Percentiles rank a stretch among this genome's conserved stretches.
Conservation (phyloP, 53 echinoderm and acorn worm genomes). For the Hippasteria phrygiana region DNA sequence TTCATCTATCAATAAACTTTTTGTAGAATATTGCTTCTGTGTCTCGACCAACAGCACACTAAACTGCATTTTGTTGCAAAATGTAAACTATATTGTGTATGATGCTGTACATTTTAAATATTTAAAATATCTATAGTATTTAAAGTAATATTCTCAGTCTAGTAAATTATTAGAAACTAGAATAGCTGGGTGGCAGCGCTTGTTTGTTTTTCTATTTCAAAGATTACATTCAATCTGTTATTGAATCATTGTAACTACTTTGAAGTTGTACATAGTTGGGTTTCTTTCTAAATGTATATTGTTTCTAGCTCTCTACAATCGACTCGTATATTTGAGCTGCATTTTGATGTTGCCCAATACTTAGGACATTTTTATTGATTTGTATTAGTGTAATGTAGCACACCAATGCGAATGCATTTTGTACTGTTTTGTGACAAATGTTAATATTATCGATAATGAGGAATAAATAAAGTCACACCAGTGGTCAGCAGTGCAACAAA, state of each 20-base stretch:
- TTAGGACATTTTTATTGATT: slow-evolving; percentile 38
- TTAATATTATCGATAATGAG: slow-evolving; percentile 21
- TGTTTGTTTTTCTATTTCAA: slow-evolving; percentile 29
- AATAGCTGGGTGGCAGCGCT: slow-evolving; percentile 40
- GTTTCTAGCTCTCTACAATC: slow-evolving; percentile 2
- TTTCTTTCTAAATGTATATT: slow-evolving; percentile 16
- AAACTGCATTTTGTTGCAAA: not conserved
- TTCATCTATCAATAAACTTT: no score
- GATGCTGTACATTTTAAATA: slow-evolving; percentile 65
- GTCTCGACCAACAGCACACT: not conserved
- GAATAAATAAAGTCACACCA: slow-evolving; percentile 34
- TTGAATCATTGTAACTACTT: slow-evolving; percentile 38
- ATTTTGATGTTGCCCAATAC: slow-evolving; percentile 46
- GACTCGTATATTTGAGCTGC: slow-evolving; percentile 43
- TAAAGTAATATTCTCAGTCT: slow-evolving; percentile 49
- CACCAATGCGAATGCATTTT: slow-evolving; percentile 58
- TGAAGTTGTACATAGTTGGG: slow-evolving; percentile 51
- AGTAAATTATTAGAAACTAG: slow-evolving; percentile 52
- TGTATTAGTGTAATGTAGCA: slow-evolving; percentile 56
- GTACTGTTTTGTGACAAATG: slow-evolving; percentile 59
- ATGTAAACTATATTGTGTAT: slow-evolving; percentile 40
- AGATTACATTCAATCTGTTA: slow-evolving; percentile 39
- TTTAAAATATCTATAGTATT: slow-evolving; percentile 64
- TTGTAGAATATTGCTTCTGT: not conserved
- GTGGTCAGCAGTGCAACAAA: slow-evolving; percentile 40